Conservation (phyloP, 2,113 vertebrate species). For the Zootoca vivipara region DNA sequence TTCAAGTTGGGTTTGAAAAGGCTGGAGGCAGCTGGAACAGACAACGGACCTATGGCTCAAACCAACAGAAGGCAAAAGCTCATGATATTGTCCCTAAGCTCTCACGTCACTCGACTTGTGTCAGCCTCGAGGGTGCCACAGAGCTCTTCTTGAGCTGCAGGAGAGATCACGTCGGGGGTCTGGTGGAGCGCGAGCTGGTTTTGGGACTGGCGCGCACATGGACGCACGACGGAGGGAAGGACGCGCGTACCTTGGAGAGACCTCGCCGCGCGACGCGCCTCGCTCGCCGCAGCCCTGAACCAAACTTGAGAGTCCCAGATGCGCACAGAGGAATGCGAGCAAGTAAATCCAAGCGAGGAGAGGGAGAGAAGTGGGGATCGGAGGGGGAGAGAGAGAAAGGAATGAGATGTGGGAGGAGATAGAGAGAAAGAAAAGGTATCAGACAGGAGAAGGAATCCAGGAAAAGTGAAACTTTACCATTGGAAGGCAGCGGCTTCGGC, state of each 20-base stretch:
- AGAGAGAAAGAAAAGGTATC: not conserved
- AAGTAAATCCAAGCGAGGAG: not conserved
- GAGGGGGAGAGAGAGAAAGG: not conserved
- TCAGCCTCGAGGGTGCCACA: not conserved
- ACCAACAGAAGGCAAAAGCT: not conserved
- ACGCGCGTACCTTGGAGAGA: not conserved
- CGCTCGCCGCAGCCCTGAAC: no score
- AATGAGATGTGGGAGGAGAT: no score
- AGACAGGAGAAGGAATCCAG: not conserved
- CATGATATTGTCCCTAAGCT: not conserved
- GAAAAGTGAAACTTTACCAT: slow-evolving; percentile 2
- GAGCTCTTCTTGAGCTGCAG: not conserved
- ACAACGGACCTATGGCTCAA: not conserved
- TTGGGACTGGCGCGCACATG: no score
- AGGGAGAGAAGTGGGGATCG: no score
- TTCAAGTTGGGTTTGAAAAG: no score
- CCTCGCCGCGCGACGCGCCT: not conserved
- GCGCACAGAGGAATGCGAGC: not conserved
- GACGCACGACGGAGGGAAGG: not conserved
- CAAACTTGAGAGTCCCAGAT: not conserved
- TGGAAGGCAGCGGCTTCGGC: not conserved
- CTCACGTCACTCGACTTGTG: not conserved
- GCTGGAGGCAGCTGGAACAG: not conserved
- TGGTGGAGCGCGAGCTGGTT: no score
- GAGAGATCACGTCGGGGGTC: not conserved